Evolutionary conservation across 2,888 invertebrate species (phyloP).

Genomic region (Prosapia bicincta): DNA sequence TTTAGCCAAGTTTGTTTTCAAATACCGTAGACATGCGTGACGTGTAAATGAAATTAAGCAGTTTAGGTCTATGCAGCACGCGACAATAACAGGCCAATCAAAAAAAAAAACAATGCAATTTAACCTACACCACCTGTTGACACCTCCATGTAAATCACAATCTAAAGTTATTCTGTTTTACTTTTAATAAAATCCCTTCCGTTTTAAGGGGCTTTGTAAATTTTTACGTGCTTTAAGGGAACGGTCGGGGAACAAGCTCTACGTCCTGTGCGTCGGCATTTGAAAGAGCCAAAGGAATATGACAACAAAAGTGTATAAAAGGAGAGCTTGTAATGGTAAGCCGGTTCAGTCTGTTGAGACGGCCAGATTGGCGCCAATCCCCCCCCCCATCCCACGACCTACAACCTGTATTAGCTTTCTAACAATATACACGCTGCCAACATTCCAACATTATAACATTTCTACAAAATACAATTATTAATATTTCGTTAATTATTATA

Average conservation of each 20-base stretch:
- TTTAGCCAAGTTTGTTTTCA: no score
- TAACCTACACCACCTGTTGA: background rate
- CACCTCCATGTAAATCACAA: background rate
- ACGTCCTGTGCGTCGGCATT: background rate
- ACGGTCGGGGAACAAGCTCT: background rate
- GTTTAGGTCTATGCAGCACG: no score
- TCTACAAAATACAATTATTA: background rate
- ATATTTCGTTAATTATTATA: background rate
- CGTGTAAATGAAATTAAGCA: no score
- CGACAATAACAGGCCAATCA: background rate
- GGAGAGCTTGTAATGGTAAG: background rate
- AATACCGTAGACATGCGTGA: no score
- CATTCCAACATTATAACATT: background rate
- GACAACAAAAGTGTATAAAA: constrained; percentile 2
- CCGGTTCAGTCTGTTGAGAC: background rate
- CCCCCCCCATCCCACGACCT: background rate
- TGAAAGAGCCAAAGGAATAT: background rate
- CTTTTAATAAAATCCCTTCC: background rate
- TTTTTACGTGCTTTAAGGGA: background rate
- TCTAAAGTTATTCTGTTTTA: background rate
- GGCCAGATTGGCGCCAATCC: background rate
- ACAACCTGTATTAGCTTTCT: constrained; percentile 2
- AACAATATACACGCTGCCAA: background rate
- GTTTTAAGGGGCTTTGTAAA: background rate
- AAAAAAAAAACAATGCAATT: background rate